Evolutionary conservation across 2,888 invertebrate genomes (phyloP), one percentile per base, ranked within the genome.

Genomic region (Eulithis testata): DNA sequence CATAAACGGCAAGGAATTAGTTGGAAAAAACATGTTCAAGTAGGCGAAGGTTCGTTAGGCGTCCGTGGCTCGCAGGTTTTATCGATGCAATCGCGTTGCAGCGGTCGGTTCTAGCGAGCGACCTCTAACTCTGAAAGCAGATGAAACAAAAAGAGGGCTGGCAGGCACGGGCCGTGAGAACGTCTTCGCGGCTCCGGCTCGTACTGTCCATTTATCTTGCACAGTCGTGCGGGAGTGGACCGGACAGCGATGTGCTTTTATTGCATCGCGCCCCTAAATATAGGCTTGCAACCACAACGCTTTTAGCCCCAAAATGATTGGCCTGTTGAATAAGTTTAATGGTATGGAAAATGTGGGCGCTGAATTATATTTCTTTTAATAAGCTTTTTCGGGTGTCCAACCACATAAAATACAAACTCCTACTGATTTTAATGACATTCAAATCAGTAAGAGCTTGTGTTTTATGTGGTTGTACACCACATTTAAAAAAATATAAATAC

Each of bases 131-230:
- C 86, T 85, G 90, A 86, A 88, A 86, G 85, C 84, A 87, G 87
- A 86, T 83, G 85, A 87, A 89, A 90, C 83, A 91, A 91, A 92
- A 91, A 91, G 83, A 89, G 86, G 81, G 82, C 84, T 83, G 82
- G 81, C 85, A 84, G 85, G 89, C 89, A 88, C 90, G 91, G 91
- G 91, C 91, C 92, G 92, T 92, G 92, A 92, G 92, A 92, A 91
- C 90, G 88, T 87, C 90, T 89, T 87, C 86, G 85, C 80, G 80
- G 81, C 66, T 44, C 56, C 76, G 80, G 82, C 80, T 77, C 78
- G 82, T 79, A 79, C 85, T 87, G 83, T 85, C 88, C 91, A 91
- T 93, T 93, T 92, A 93, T 92, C 91, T 91, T 88, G 86, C 85
- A 91, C 87, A 85, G 91, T 92, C 92, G 92, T 92, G 92, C 88